phyloP scores from a whole-genome alignment of 2,797 vertebrate genomes.

The Peromyscus nudipes region DNA sequence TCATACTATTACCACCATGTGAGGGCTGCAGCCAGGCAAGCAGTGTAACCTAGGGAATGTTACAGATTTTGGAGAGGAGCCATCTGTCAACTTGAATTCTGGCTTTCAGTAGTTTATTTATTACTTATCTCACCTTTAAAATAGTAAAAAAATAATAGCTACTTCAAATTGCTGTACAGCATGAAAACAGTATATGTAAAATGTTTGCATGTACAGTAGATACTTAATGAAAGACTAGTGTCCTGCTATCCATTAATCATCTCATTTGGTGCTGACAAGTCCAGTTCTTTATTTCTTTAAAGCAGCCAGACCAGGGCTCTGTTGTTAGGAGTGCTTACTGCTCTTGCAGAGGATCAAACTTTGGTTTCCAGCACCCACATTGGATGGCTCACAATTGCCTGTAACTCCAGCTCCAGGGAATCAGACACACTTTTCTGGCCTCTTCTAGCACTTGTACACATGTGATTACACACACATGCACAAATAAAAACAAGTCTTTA shows the following conservation, averaged over 20 bases:
- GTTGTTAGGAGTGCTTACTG: neutral
- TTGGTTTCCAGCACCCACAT: neutral
- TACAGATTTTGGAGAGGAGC: neutral
- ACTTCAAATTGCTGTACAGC: neutral
- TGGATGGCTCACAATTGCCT: too few relatives aligned
- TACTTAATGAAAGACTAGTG: neutral
- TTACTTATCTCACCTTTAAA: neutral
- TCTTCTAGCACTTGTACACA: neutral
- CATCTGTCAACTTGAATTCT: neutral
- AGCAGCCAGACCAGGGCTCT: neutral
- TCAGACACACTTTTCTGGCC: neutral
- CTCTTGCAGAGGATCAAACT: neutral
- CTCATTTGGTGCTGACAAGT: neutral
- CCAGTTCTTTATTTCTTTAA: neutral
- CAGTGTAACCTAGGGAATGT: neutral
- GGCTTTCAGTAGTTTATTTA: neutral
- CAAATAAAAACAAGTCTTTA: neutral
- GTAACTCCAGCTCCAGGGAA: neutral
- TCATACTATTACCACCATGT: neutral
- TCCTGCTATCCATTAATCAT: neutral
- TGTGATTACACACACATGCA: neutral
- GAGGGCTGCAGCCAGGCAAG: neutral
- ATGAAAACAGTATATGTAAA: neutral
- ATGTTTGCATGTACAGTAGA: neutral
- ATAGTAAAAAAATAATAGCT: neutral